phyloP scores from a whole-genome alignment of 2,797 vertebrate species.

The Spondyliosoma cantharus region DNA sequence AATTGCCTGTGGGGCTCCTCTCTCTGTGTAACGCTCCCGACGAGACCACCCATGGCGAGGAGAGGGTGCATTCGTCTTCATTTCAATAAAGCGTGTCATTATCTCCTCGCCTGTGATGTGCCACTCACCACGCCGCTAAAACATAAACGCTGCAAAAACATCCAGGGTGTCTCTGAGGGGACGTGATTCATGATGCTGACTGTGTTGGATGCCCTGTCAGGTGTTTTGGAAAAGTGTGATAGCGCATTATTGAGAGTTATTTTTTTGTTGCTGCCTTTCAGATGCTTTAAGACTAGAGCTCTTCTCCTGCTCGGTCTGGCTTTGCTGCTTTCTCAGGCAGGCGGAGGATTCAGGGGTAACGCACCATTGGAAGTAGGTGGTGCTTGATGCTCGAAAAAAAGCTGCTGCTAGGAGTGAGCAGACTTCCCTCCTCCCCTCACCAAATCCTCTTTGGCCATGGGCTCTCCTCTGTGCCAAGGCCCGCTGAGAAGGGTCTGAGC shows the following conservation, averaged over 20 bases:
- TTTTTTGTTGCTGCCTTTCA: conserved; percentile 33
- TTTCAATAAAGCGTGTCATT: conserved; percentile 82
- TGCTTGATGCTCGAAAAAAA: conserved; percentile 69
- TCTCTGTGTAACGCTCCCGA: conserved; percentile 51
- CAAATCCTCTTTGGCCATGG: conserved; percentile 76
- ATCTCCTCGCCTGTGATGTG: conserved; percentile 75
- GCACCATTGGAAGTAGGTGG: conserved; percentile 74
- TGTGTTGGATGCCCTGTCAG: conserved; percentile 24
- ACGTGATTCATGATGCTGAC: conserved; percentile 56
- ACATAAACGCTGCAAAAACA: conserved; percentile 72
- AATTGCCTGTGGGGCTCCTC: conserved; percentile 75
- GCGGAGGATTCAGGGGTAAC: conserved; percentile 64
- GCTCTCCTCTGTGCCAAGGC: conserved; percentile 74
- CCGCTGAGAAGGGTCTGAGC: conserved; percentile 79
- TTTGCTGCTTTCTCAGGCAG: conserved; percentile 57
- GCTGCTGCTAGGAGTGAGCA: conserved; percentile 65
- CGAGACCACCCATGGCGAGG: conserved; percentile 77
- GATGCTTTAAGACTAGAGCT: conserved; percentile 58
- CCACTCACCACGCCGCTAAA: conserved; percentile 66
- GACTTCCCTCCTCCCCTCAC: conserved; percentile 66
- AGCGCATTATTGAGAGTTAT: conserved; percentile 19
- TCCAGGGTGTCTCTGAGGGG: conserved; percentile 41
- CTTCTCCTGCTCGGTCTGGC: conserved; percentile 43
- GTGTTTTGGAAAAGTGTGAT: conserved; percentile 42
- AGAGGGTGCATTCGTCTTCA: conserved; percentile 73